A percentile compares a stretch with the other conserved stretches of the same genome.
These are phyloP conservation scores for Aporophyla lueneburgensis DNA, from an alignment of 2,888 invertebrate species.

Conservation along the genomic window DNA sequence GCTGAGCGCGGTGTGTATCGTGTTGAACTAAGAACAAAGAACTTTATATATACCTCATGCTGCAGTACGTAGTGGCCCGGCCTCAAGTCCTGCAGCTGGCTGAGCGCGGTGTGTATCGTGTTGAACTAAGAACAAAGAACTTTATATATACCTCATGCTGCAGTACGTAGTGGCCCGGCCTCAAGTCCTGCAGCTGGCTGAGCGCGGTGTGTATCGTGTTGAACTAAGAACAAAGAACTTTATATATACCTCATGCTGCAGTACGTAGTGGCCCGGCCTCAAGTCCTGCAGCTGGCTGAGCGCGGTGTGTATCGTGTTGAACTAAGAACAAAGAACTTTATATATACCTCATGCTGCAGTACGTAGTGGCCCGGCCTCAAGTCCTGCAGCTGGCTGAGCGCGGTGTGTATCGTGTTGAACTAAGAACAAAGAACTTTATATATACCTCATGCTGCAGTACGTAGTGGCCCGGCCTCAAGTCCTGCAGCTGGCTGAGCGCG, in stretches of 20 bases:
- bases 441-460: conserved; percentile 81
- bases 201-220: conserved; percentile 70
- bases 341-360: conserved; percentile 80
- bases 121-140: no score
- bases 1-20: conserved; percentile 69
- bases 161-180: conserved; percentile 80
- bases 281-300: conserved; percentile 78
- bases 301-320: conserved; percentile 67
- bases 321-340: background rate
- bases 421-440: background rate
- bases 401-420: conserved; percentile 66
- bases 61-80: conserved; percentile 80
- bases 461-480: conserved; percentile 79
- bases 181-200: conserved; percentile 76
- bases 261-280: conserved; percentile 78
- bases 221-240: no score
- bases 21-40: no score
- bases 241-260: conserved; percentile 79
- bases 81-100: conserved; percentile 77
- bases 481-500: conserved; percentile 75
- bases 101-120: conserved; percentile 69
- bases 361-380: conserved; percentile 80
- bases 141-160: conserved; percentile 77
- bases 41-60: conserved; percentile 76
- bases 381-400: conserved; percentile 76